Evolutionary conservation across 2,888 invertebrate genomes (phyloP).

Genomic region (Volucella zonaria): DNA sequence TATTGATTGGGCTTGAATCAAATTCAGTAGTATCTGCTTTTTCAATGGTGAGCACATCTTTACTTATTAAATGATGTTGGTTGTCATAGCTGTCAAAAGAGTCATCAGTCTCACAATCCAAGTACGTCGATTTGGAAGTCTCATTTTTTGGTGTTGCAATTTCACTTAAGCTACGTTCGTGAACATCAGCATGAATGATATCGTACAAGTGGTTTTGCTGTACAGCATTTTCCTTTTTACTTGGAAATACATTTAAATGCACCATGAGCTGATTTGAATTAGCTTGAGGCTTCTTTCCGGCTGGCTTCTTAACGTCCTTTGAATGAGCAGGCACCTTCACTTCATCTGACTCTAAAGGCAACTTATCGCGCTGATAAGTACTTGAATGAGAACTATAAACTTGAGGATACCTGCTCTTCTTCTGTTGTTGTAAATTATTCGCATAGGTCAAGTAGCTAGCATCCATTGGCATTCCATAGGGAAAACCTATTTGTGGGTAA

Average conservation of each 20-base stretch:
- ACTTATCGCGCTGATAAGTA: slow-evolving; percentile 76
- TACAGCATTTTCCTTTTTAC: slow-evolving; percentile 80
- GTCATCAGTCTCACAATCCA: slow-evolving; percentile 54
- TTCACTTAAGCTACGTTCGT: slow-evolving; percentile 40
- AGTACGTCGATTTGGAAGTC: slow-evolving; percentile 16
- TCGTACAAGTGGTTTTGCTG: slow-evolving; percentile 63
- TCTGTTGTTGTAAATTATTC: slow-evolving; percentile 17
- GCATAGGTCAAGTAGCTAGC: slow-evolving; percentile 66
- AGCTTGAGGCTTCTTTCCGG: slow-evolving; percentile 74
- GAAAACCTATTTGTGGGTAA: slow-evolving; percentile 50
- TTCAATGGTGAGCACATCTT: not conserved
- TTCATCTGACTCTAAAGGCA: slow-evolving; percentile 75
- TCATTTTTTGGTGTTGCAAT: slow-evolving; percentile 4
- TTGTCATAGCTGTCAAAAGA: slow-evolving; percentile 27
- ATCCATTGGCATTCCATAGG: slow-evolving; percentile 73
- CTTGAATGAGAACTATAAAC: slow-evolving; percentile 66
- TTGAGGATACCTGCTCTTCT: slow-evolving; percentile 61
- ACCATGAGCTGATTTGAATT: slow-evolving; percentile 85
- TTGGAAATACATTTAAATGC: slow-evolving; percentile 86
- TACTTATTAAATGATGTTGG: not conserved
- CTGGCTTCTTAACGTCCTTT: slow-evolving; percentile 50
- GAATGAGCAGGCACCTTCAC: slow-evolving; percentile 38
- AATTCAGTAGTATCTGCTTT: not conserved
- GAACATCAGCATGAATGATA: slow-evolving; percentile 63
- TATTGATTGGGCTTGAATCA: not conserved